phyloP scores from a whole-genome alignment of 2,113 vertebrate species.

The Leptobrachium ailaonicum region DNA sequence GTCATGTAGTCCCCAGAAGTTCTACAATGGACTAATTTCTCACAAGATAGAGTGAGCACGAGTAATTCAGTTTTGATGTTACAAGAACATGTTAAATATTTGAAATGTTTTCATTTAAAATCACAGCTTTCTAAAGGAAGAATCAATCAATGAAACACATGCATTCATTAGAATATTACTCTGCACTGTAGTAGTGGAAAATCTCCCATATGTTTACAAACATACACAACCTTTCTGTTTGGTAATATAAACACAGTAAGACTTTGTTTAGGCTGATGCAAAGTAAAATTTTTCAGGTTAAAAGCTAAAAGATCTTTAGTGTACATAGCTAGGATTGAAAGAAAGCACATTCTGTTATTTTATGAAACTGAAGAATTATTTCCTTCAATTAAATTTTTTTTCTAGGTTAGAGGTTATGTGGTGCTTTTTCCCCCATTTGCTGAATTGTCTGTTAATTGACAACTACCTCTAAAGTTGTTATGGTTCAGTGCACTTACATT shows the following conservation, averaged over 20 bases:
- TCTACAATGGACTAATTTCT: too few relatives aligned
- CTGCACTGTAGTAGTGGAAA: too few relatives aligned
- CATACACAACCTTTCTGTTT: background rate
- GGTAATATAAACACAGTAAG: conserved; percentile 8
- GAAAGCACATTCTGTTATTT: background rate
- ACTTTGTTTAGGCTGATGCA: conserved; percentile 43
- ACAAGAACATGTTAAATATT: too few relatives aligned
- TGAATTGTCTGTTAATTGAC: conserved; percentile 41
- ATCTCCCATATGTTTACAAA: too few relatives aligned
- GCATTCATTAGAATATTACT: too few relatives aligned
- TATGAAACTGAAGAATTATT: conserved; percentile 16
- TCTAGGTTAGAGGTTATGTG: conserved; percentile 24
- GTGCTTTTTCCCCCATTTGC: conserved; percentile 16
- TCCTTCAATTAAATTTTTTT: conserved; percentile 32
- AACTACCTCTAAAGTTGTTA: conserved; percentile 11
- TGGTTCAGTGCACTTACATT: conserved; percentile 9
- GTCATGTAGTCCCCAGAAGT: too few relatives aligned
- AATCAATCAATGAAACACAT: too few relatives aligned
- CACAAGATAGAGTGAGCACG: too few relatives aligned
- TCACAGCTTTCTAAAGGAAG: too few relatives aligned
- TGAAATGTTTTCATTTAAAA: too few relatives aligned
- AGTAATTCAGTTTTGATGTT: too few relatives aligned
- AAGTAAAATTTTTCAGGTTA: conserved; percentile 31
- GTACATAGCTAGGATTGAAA: conserved; percentile 21
- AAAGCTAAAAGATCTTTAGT: conserved; percentile 32